Evolutionary conservation across 2,113 vertebrate species (phyloP).

Genomic region (Saccopteryx bilineata): DNA sequence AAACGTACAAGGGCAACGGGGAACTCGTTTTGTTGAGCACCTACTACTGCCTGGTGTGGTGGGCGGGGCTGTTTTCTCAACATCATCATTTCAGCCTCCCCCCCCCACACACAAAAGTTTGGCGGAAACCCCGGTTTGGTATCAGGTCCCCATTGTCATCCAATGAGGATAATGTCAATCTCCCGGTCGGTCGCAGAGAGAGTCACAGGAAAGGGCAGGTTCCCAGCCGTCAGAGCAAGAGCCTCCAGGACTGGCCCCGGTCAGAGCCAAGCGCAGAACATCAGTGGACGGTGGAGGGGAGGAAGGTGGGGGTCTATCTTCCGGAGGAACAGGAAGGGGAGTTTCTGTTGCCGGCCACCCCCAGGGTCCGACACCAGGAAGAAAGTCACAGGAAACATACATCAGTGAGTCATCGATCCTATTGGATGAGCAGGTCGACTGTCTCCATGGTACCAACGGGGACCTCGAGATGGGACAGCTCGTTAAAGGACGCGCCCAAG

Average conservation of each 20-base stretch:
- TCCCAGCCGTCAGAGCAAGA: not conserved
- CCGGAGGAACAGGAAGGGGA: not conserved
- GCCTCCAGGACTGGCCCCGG: not conserved
- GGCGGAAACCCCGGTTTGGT: not conserved
- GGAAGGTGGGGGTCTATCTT: not conserved
- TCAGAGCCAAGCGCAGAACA: not conserved
- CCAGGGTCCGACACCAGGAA: not conserved
- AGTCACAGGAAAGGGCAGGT: not conserved
- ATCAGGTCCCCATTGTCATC: not conserved
- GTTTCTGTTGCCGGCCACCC: not conserved
- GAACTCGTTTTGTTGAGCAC: not conserved
- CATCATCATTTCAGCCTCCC: not conserved
- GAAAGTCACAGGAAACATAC: not conserved
- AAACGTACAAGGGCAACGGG: not conserved
- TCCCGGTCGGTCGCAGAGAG: not conserved
- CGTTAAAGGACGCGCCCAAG: not conserved
- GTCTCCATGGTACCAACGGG: constrained; percentile 32
- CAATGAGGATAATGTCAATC: not conserved
- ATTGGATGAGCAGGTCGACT: not conserved
- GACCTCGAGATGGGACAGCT: not conserved
- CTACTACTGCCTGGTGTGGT: not conserved
- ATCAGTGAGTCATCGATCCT: not conserved
- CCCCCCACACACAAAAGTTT: not conserved
- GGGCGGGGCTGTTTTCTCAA: not conserved
- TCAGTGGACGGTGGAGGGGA: not conserved